Conservation (phyloP, 2,113 vertebrate species). For the Epinephelus fuscoguttatus region DNA sequence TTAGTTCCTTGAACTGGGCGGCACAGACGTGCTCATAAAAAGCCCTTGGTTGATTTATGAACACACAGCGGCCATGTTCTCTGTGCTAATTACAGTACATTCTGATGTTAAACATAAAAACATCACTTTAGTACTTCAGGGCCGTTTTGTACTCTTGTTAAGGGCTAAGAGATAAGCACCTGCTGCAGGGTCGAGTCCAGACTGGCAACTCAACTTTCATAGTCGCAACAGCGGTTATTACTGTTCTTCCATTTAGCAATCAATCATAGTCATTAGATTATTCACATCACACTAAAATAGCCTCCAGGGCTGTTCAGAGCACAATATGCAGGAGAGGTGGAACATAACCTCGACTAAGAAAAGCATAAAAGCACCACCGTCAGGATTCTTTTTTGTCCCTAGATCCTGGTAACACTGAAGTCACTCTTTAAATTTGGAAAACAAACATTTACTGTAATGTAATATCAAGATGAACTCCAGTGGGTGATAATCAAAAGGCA, state of each 20-base stretch:
- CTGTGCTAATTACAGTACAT: background rate
- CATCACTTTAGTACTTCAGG: background rate
- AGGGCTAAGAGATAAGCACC: background rate
- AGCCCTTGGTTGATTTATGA: conserved; percentile 24
- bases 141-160: background rate
- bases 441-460: background rate
- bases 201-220: background rate
- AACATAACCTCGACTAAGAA: background rate
- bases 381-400: background rate
- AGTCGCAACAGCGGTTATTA: too few species aligned
- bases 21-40: background rate
- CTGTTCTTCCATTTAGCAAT: background rate
- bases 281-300: background rate
- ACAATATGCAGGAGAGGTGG: background rate
- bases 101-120: conserved; percentile 4
- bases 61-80: background rate
- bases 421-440: background rate
- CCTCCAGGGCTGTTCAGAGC: background rate
- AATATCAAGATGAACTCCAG: background rate
- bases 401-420: background rate
- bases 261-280: background rate
- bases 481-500: background rate
- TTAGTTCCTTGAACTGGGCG: background rate
- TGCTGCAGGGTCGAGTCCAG: background rate
- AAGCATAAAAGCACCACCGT: background rate